Percentiles rank a stretch among this genome's conserved stretches.
phyloP scores from a whole-genome alignment of 2,113 vertebrate species.

The Semnopithecus entellus region DNA sequence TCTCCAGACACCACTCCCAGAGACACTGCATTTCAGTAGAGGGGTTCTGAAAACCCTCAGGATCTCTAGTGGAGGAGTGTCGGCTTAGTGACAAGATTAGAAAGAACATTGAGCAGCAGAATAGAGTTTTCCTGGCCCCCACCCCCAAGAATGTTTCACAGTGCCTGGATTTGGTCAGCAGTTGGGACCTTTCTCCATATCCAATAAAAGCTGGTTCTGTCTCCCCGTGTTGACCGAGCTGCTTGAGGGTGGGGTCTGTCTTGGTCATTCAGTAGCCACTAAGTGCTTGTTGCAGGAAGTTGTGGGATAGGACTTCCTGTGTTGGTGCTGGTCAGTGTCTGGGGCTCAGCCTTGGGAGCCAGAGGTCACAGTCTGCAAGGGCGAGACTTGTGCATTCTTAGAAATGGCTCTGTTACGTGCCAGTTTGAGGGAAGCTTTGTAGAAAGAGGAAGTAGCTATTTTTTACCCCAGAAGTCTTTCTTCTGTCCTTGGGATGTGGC shows the following conservation, averaged over 20 bases:
- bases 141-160: rapidly evolving
- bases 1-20: not conserved
- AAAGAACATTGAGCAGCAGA: not conserved
- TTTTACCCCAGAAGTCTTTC: not conserved
- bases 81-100: not conserved
- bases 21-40: not conserved
- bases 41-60: not conserved
- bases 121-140: not conserved
- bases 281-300: not conserved
- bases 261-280: not conserved
- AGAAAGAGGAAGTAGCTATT: not conserved
- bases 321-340: not conserved
- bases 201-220: not conserved
- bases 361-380: not conserved
- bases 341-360: not conserved
- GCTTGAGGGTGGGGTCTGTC: not conserved
- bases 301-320: not conserved
- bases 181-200: not conserved
- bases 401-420: not conserved
- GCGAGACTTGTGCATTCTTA: not conserved
- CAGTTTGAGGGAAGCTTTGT: not conserved
- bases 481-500: rapidly evolving
- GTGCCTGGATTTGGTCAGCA: not conserved
- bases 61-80: not conserved
- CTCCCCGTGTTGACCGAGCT: not conserved